phyloP scores from a whole-genome alignment of 2,888 invertebrate species.

The Empis livida region DNA sequence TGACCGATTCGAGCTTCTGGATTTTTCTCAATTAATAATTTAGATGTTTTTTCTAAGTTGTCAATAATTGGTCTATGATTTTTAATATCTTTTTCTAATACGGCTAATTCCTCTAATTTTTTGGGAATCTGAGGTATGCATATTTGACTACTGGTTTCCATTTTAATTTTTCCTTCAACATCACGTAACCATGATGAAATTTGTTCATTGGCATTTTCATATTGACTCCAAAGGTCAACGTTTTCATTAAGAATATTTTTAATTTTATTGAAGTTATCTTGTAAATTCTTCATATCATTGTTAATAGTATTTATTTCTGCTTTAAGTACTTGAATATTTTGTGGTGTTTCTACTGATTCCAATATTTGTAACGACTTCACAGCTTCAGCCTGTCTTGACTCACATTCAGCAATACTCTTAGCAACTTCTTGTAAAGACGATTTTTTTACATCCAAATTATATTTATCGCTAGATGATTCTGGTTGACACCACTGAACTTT shows the following conservation, averaged over 20 bases:
- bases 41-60: constrained; percentile 53
- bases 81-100: constrained; percentile 49
- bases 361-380: constrained; percentile 58
- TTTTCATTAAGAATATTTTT: constrained; percentile 53
- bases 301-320: constrained; percentile 56
- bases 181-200: constrained; percentile 66
- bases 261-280: constrained; percentile 53
- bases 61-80: constrained; percentile 52
- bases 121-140: constrained; percentile 52
- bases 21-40: constrained; percentile 58
- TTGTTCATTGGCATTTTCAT: constrained; percentile 62
- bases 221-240: constrained; percentile 65
- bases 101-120: constrained; percentile 53
- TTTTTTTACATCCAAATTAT: constrained; percentile 83
- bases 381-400: constrained; percentile 50
- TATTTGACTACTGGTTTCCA: constrained; percentile 58
- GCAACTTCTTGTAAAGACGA: constrained; percentile 65
- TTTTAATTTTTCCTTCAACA: constrained; percentile 59
- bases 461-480: constrained; percentile 78
- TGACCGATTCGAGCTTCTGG: constrained; percentile 75
- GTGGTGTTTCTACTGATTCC: constrained; percentile 58
- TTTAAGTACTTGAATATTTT: constrained; percentile 51
- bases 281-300: constrained; percentile 56
- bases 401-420: constrained; percentile 57
- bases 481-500: constrained; percentile 87